A percentile compares a stretch with the other conserved stretches of the same genome.
These are phyloP conservation scores for Seriola quinqueradiata DNA, from an alignment of 2,113 vertebrate genomes.

Conservation along the genomic window DNA sequence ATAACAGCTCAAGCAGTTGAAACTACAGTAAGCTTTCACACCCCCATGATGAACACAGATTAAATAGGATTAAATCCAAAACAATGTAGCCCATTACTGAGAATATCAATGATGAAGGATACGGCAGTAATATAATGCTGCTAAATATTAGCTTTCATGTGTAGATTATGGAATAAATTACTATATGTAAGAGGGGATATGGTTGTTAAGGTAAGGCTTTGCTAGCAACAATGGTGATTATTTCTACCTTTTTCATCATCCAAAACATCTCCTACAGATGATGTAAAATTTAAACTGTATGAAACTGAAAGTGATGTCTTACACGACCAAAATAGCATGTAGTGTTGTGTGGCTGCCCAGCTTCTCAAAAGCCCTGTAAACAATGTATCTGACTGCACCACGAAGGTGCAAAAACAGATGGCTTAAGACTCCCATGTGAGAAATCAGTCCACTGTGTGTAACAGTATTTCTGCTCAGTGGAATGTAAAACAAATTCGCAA, in stretches of 20 bases:
- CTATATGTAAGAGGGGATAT: constrained; percentile 3
- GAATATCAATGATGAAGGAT: constrained; percentile 22
- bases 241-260: constrained; percentile 7
- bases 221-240: neutral
- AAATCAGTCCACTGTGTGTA: constrained; percentile 46
- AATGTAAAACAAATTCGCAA: constrained; percentile 56
- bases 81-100: constrained; percentile 49
- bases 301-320: constrained; percentile 20
- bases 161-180: constrained; percentile 27
- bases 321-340: constrained; percentile 31
- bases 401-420: constrained; percentile 60
- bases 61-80: constrained; percentile 58
- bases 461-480: constrained; percentile 55
- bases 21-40: constrained; percentile 36
- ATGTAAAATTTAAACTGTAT: constrained; percentile 30
- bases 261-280: neutral
- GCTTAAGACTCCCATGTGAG: constrained; percentile 63
- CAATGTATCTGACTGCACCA: constrained; percentile 34
- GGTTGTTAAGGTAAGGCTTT: constrained; percentile 7
- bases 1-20: constrained; percentile 33
- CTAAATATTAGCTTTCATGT: constrained; percentile 41
- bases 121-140: constrained; percentile 26
- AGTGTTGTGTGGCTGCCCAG: constrained; percentile 23
- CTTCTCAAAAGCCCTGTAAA: constrained; percentile 48
- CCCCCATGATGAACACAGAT: constrained; percentile 55